Evolutionary conservation across 1,140 invertebrate species (phyloP).

Genomic region (Tetragnatha versicolor): DNA sequence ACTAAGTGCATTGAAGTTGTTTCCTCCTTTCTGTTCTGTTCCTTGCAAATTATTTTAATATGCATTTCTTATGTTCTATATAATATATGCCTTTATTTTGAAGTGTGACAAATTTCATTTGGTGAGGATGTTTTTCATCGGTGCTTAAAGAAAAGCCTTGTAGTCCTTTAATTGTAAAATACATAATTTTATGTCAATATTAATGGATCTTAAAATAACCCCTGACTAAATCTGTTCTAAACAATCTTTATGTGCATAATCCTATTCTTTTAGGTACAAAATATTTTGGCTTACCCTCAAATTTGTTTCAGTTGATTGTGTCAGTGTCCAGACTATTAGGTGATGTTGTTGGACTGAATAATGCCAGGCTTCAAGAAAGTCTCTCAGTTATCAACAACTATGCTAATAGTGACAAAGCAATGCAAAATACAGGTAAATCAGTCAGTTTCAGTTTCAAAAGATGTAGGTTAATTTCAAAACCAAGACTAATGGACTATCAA

Average conservation of each 20-base stretch:
- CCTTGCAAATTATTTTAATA: no score
- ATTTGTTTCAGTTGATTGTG: constrained; percentile 74
- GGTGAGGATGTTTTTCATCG: not conserved
- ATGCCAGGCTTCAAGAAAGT: constrained; percentile 88
- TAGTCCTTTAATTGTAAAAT: not conserved
- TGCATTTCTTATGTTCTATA: no score
- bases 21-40: no score
- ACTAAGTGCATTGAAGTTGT: no score
- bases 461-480: no score
- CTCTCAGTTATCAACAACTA: constrained; percentile 91
- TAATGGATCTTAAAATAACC: not conserved
- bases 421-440: constrained; percentile 77
- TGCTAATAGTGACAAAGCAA: constrained; percentile 88
- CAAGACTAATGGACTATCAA: no score
- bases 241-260: no score
- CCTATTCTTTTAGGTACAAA: no score
- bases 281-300: not conserved
- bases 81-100: no score
- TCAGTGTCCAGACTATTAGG: constrained; percentile 90
- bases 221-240: no score
- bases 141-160: not conserved
- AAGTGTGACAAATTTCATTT: no score
- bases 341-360: constrained; percentile 84
- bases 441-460: no score
- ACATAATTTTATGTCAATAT: not conserved